Evolutionary conservation across 1,140 invertebrate species (phyloP).

Genomic region (Drosophila funebris): DNA sequence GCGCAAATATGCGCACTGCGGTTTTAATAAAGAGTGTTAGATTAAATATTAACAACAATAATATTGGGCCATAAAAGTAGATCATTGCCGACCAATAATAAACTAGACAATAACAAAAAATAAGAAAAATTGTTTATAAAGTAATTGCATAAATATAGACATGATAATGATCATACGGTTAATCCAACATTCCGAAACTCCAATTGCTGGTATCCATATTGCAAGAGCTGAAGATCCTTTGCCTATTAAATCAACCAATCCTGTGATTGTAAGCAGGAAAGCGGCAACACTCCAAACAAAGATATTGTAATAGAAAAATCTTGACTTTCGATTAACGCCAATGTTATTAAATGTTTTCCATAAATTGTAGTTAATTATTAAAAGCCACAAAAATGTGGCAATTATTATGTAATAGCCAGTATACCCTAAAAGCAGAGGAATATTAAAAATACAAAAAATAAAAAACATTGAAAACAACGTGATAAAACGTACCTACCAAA

Average conservation of each 20-base stretch:
- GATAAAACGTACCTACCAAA: slow-evolving; percentile 10
- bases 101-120: slow-evolving; percentile 2
- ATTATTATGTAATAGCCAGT: slow-evolving; percentile 89
- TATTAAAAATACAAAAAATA: background rate
- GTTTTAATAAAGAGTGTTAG: slow-evolving; percentile 88
- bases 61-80: slow-evolving; percentile 90
- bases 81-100: slow-evolving; percentile 83
- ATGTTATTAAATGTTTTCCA: slow-evolving; percentile 86
- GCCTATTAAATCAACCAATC: slow-evolving; percentile 34
- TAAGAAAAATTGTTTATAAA: background rate
- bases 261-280: slow-evolving; percentile 80
- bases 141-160: background rate
- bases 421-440: slow-evolving; percentile 84
- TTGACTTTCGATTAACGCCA: slow-evolving; percentile 44
- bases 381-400: slow-evolving; percentile 90
- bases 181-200: slow-evolving; percentile 86
- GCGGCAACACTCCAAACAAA: slow-evolving; percentile 88
- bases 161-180: slow-evolving; percentile 79
- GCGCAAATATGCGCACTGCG: slow-evolving; percentile 85
- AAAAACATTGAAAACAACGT: too few species aligned
- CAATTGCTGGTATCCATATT: slow-evolving; percentile 83
- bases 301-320: slow-evolving; percentile 87
- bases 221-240: too few species aligned
- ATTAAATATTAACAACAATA: slow-evolving; percentile 87
- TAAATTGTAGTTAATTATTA: slow-evolving; percentile 89